A percentile compares a stretch with the other conserved stretches of the same genome.
Evolutionary conservation across 2,888 invertebrate species (phyloP).

Genomic region (Nephrotoma appendiculata): DNA sequence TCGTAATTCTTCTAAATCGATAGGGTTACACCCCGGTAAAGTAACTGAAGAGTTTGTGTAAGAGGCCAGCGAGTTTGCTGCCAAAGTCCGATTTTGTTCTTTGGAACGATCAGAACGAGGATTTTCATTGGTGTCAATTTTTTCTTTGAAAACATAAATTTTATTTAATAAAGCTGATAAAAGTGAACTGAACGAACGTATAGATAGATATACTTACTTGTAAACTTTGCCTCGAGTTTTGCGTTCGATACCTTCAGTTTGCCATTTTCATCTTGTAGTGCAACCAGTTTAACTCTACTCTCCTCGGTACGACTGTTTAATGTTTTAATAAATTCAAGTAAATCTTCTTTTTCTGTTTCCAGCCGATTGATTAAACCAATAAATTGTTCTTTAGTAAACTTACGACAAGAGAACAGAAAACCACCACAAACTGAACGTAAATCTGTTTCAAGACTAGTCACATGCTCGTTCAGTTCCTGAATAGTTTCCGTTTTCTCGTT

Average conservation of each 20-base stretch:
- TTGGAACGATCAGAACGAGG: constrained; percentile 5
- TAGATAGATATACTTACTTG: constrained; percentile 14
- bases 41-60: not conserved
- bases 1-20: not conserved
- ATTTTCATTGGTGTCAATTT: constrained; percentile 1
- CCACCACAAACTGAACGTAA: constrained; percentile 26
- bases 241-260: constrained; percentile 24
- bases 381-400: constrained; percentile 27
- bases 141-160: not conserved
- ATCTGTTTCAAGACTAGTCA: constrained; percentile 23
- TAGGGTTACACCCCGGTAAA: not conserved
- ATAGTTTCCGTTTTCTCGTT: constrained; percentile 18
- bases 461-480: constrained; percentile 17
- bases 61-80: not conserved
- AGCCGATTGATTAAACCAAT: constrained; percentile 24
- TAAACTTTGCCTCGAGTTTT: constrained; percentile 23
- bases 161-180: not conserved
- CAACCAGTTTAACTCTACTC: constrained; percentile 20
- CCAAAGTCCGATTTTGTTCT: not conserved
- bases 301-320: constrained; percentile 20
- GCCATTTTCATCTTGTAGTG: constrained; percentile 18
- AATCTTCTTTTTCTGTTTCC: constrained; percentile 25
- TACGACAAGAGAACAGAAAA: constrained; percentile 28
- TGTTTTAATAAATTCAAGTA: constrained; percentile 19
- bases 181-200: too few species aligned